Evolutionary conservation across 2,113 vertebrate species (phyloP), one percentile per base, ranked within the genome.

Genomic region (Hippocampus guttulatus): DNA sequence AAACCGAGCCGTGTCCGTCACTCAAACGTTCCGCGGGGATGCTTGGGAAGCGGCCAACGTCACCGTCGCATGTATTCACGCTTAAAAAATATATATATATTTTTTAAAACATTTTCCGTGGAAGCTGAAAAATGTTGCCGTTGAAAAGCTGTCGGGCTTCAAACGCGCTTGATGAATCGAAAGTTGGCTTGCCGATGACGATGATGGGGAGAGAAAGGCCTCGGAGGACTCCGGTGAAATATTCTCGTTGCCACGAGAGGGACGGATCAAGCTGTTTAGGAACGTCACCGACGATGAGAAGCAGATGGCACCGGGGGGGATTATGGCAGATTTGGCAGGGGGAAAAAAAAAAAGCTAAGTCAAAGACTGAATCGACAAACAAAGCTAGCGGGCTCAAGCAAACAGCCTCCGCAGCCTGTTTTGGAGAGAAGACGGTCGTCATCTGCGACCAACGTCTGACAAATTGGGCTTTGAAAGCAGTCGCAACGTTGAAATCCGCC

Each of bases 301-400:
- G 23, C 64, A 65, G 64, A 65, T 65, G 64, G 64, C 23, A 38
- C 43, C 33, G 33, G 33, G n/a, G 47, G 43, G 64, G 64, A 65
- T 65, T 65, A 65, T 65, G 64, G 64, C 40, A 47, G 64, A 65
- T 65, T 65, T 65, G 62, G 62, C 62, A 27, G 63, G 11, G 3
- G 47, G 47, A 47, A 47, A 25, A n/a, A 16, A 65, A 41, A 64
- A n/a, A 40, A 64, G 40, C 18, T 14, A 64, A 43, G 12, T 38
- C 33, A 38, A 38, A 38, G 5, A 38, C 33, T 38, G 33, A 41
- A 43, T 45, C 27, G 27, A 25, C 55, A 58, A 58, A 58, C 55
- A 58, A 58, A 58, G 55, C 12, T 16, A 25, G 12, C 23, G 16
- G 11, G 55, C 55, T 4, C 2, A 45, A 43, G 40, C 33, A 23